Evolutionary conservation across 1,140 invertebrate species (phyloP), one percentile per base, ranked within the genome.

Genomic region (Conus ventricosus): DNA sequence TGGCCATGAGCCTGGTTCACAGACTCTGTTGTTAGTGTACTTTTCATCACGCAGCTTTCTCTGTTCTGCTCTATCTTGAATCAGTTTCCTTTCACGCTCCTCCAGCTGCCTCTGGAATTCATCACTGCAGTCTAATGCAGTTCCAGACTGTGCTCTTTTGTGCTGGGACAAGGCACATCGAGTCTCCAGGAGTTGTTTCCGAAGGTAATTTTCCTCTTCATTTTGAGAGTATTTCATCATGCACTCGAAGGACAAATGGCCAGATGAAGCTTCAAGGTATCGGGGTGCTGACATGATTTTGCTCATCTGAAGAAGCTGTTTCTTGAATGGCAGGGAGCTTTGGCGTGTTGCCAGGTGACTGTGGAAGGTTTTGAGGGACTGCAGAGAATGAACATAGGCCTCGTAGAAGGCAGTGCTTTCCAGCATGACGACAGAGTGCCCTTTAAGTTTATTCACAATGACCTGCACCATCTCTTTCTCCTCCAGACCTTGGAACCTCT

Each of bases 391-490:
- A n/a, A 91, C 89, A 88, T 96, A 96, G 10, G 95, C 92, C 88
- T 95, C 93, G 90, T 95, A 96, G 88, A 94, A 96, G 5, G 95
- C 95, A 78, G 91, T 92, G 2, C 95, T 95, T 90, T 96, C 96
- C 53, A 95, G 89, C 92, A 96, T 94, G 11, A 91, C 60, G 84
- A 94, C 80, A 15, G 76, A 17, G 15, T 53, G 4, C 5, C 85
- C 76, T 83, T 7, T 1, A 3, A 67, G 53, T 0, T 39, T 8
- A 20, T 80, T 53, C 51, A 80, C 67, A 20, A 10, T 7, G 20
- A 8, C 67, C 7, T 71, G 67, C 67, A 71, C 67, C 20, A 20
- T 6, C 67, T 20, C 67, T 23, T 7, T 20, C 20, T 71, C 13
- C 23, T n/a, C 67, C 11, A 71, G 17, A 71, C 60, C 60, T 63